Percentiles rank a stretch among this genome's conserved stretches.
phyloP scores from a whole-genome alignment of 2,113 vertebrate genomes.

The Alaudala cheleensis region DNA sequence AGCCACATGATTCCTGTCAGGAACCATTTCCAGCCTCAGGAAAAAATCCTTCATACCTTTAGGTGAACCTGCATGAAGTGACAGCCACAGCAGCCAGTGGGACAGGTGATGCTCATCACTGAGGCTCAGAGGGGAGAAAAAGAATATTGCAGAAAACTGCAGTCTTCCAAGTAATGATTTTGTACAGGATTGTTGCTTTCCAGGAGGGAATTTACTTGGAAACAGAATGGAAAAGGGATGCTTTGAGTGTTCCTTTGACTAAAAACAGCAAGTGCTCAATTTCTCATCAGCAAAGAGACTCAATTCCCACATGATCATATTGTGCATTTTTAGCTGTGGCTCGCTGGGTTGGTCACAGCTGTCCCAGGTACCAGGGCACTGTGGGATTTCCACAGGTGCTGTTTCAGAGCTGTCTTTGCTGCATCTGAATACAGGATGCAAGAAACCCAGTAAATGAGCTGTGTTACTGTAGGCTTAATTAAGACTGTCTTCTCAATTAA shows the following conservation, averaged over 20 bases:
- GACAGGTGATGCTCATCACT: rapidly evolving
- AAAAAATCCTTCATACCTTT: neutral
- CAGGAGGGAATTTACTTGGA: neutral
- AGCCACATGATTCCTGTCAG: neutral
- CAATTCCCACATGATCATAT: rapidly evolving
- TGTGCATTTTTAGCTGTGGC: neutral
- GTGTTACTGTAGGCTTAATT: neutral
- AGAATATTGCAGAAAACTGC: neutral
- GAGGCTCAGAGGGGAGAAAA: neutral
- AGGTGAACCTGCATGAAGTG: neutral
- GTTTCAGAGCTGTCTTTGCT: neutral
- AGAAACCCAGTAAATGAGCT: neutral
- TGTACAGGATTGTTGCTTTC: neutral
- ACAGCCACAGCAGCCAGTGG: neutral
- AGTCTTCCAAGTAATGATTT: neutral
- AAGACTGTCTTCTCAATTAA: neutral
- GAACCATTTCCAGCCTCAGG: neutral
- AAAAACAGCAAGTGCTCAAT: neutral
- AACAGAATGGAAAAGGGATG: neutral
- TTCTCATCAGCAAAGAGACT: neutral
- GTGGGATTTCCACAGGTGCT: neutral
- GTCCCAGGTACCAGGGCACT: neutral
- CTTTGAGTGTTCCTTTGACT: neutral
- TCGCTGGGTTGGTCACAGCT: neutral
- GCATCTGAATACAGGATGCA: neutral